Base-by-base conservation (phyloP, 2,888 invertebrate species). In the Bombyx huttoni region DNA sequence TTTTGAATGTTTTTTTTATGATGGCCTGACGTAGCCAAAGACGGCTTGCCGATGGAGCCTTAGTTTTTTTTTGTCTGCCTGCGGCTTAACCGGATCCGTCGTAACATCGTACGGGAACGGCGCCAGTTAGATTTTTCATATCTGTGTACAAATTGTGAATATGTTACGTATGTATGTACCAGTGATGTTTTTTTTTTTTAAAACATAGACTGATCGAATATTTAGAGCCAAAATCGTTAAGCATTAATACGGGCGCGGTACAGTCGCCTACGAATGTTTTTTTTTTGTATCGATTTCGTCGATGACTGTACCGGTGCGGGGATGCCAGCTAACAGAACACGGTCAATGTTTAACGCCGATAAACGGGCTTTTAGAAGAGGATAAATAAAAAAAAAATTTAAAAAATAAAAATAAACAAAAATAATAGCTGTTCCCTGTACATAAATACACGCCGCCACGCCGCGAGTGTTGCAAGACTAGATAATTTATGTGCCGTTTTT, bases 281-380 rank as follows among this genome's bases (percentile, higher is more conserved):
- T 49, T 49, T 13, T 48, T 35, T 13, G 40, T 34, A 40, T 10
- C 8, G 24, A 33, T 46, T 45, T 47, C 48, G 9, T 47, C 24
- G 50, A 33, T 14, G 57, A 56, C 59, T 62, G 58, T 54, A 54
- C 52, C 60, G 72, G 72, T 72, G 72, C 67, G 65, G 61, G 68
- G 65, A 57, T 56, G 64, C 64, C 69, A 66, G 63, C 58, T 60
- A 61, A 60, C 61, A 66, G 64, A 56, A 24, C 24, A 24, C 24
- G 24, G 9, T 40, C 7, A 40, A 8, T 8, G 12, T 40, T 40
- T 40, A 40, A 40, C 12, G 12, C 9, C 40, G 7, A 40, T 10
- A 10, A 40, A 40, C 40, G 40, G 40, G 40, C 12, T 40, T 7
- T 24, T 24, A 24, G 24, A 24, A 24, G 3, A 3, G 40, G 7